Conservation (phyloP, 2,113 vertebrate species). For the Dromaius novaehollandiae region DNA sequence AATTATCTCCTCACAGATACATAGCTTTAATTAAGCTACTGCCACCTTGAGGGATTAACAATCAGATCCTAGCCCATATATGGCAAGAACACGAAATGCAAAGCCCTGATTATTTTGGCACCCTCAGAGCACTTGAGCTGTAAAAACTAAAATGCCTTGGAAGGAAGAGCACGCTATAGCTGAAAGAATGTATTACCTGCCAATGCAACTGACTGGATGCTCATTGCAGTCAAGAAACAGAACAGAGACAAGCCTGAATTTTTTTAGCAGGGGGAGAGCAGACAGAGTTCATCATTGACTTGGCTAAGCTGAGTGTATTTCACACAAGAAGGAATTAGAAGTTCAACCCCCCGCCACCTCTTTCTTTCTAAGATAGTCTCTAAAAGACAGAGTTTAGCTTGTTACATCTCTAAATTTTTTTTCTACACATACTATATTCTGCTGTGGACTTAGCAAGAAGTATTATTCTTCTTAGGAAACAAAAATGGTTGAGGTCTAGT, state of each 20-base stretch:
- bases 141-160: conserved; percentile 22
- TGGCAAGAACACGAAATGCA: conserved; percentile 42
- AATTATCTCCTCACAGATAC: conserved; percentile 41
- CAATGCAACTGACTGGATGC: neutral
- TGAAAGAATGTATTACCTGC: conserved; percentile 41
- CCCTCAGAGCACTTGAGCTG: conserved; percentile 19
- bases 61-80: neutral
- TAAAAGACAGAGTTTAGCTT: neutral
- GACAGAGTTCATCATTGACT: conserved; percentile 24
- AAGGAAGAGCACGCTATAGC: conserved; percentile 31
- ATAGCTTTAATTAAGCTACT: conserved; percentile 67
- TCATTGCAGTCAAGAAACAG: neutral
- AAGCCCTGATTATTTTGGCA: conserved; percentile 50
- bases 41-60: conserved; percentile 60
- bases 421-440: neutral
- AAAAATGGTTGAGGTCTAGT: neutral
- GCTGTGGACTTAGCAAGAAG: neutral
- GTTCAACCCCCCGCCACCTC: neutral
- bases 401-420: neutral
- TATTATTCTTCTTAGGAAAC: neutral
- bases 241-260: conserved; percentile 1
- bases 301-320: neutral
- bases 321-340: neutral
- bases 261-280: neutral
- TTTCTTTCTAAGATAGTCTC: neutral